phyloP scores from a whole-genome alignment of 2,113 vertebrate genomes.

The Callipepla squamata region DNA sequence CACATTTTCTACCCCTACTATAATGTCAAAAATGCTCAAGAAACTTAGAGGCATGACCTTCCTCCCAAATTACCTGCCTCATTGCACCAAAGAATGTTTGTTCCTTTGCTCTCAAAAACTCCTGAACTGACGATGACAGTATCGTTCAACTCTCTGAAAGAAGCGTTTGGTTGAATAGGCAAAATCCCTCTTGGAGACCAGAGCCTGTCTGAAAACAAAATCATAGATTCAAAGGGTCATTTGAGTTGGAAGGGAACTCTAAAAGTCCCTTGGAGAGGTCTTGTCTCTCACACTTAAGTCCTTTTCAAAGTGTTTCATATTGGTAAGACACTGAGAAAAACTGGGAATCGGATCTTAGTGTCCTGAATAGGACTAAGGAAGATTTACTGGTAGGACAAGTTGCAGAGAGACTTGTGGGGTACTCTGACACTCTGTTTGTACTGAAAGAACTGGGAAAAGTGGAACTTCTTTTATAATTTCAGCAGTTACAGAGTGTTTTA shows the following conservation, averaged over 20 bases:
- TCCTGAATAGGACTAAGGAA: background rate
- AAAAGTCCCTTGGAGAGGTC: background rate
- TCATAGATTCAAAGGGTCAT: too few species aligned
- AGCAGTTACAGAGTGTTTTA: background rate
- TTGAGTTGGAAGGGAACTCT: too few species aligned
- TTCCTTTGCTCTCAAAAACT: background rate
- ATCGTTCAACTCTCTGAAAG: background rate
- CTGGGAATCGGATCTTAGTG: background rate
- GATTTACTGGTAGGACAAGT: background rate
- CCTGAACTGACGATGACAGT: background rate
- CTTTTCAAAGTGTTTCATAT: background rate
- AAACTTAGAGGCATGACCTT: background rate
- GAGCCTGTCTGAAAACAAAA: background rate
- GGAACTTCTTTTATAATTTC: background rate
- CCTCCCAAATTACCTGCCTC: background rate
- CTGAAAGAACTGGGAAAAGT: background rate
- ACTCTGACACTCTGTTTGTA: background rate
- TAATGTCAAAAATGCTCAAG: too few species aligned
- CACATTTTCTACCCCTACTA: background rate
- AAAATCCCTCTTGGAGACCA: background rate
- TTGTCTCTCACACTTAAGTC: background rate
- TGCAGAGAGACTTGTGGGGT: background rate
- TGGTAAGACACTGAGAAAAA: background rate
- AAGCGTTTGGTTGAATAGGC: background rate
- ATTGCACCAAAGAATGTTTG: background rate